Conservation (phyloP, 1,140 invertebrate species). For the Lasioglossum albipes region DNA sequence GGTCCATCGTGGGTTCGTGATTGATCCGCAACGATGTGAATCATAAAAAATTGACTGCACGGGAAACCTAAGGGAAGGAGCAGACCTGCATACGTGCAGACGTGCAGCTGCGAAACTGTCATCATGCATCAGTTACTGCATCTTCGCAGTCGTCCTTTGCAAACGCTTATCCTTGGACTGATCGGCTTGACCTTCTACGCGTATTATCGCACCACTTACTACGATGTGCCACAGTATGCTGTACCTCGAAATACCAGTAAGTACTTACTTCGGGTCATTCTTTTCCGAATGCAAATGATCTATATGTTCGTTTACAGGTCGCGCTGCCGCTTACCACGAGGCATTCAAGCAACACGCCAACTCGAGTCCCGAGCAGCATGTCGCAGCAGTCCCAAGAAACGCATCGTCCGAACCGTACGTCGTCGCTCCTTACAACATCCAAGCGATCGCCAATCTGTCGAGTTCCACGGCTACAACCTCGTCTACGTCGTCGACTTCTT, state of each 20-base stretch:
- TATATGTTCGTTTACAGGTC: conserved; percentile 50
- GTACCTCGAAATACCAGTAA: conserved; percentile 67
- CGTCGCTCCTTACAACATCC: conserved; percentile 44
- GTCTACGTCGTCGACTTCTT: conserved; percentile 65
- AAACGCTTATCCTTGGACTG: conserved; percentile 72
- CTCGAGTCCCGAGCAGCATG: conserved; percentile 40
- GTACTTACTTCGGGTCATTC: conserved; percentile 44
- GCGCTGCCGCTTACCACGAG: conserved; percentile 40
- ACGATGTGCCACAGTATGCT: conserved; percentile 66
- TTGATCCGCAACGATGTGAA: conserved; percentile 13
- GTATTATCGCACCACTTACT: conserved; percentile 74
- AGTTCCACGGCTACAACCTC: conserved; percentile 59
- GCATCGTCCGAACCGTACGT: conserved; percentile 53
- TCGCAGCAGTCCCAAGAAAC: conserved; percentile 54
- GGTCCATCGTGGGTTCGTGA: conserved; percentile 8
- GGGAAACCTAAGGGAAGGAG: not conserved
- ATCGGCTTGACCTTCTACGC: conserved; percentile 74
- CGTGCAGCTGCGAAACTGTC: conserved; percentile 12
- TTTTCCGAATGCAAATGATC: not conserved
- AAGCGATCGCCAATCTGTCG: conserved; percentile 56
- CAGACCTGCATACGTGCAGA: too few relatives aligned
- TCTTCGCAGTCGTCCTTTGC: conserved; percentile 74
- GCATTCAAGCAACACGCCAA: conserved; percentile 49
- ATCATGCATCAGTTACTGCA: conserved; percentile 73
- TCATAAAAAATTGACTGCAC: not conserved